Percentiles rank a stretch among this genome's conserved stretches.
Conservation (phyloP, 2,888 invertebrate genomes). For the Aleiodes leptofemur region DNA sequence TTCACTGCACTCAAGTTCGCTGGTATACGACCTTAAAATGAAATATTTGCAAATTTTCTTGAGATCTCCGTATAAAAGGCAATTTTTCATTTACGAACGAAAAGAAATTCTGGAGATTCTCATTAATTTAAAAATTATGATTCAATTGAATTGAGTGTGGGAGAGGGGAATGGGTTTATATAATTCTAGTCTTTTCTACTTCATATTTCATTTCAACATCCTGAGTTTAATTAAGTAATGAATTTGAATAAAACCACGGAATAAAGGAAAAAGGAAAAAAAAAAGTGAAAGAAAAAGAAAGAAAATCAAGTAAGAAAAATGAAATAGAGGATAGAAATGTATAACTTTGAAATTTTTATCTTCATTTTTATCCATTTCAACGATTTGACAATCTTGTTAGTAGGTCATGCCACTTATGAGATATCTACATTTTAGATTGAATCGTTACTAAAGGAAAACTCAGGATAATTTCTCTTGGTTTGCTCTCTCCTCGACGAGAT, state of each 20-base stretch:
- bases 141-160: neutral
- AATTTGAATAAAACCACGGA: constrained; percentile 26
- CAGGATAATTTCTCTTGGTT: constrained; percentile 43
- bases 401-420: constrained; percentile 40
- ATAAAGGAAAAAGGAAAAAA: neutral
- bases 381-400: constrained; percentile 19
- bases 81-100: no score
- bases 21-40: no score
- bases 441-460: constrained; percentile 45
- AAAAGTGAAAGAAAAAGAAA: constrained; percentile 2
- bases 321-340: constrained; percentile 7
- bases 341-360: constrained; percentile 11
- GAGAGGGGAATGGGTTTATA: neutral
- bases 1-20: no score
- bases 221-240: constrained; percentile 28
- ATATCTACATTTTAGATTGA: constrained; percentile 51
- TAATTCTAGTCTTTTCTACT: constrained; percentile 5
- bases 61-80: no score
- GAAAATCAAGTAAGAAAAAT: neutral
- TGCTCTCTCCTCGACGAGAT: constrained; percentile 24
- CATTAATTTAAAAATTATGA: constrained; percentile 6
- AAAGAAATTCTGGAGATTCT: neutral
- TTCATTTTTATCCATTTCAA: constrained; percentile 11
- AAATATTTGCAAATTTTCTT: no score
- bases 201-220: constrained; percentile 6